These are phyloP conservation scores for Drosophila micromelanica DNA, from an alignment of 1,140 invertebrate species.

Conservation along the genomic window DNA sequence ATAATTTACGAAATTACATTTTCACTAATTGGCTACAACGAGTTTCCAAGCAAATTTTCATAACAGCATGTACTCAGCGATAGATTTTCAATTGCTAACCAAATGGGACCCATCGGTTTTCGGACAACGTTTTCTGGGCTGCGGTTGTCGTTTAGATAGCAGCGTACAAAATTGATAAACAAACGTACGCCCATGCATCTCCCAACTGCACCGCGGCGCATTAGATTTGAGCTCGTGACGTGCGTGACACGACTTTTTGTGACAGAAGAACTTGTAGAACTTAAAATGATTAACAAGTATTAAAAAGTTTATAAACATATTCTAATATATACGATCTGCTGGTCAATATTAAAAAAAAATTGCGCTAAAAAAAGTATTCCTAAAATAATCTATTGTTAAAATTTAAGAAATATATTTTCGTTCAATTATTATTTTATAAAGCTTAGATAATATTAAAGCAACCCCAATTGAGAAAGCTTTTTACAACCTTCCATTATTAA, in stretches of 20 bases:
- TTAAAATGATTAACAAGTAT: too few species aligned
- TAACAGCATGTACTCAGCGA: conserved; percentile 8
- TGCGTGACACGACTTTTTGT: not conserved
- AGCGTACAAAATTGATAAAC: conserved; percentile 71
- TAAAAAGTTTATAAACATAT: too few species aligned
- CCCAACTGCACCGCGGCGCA: not conserved
- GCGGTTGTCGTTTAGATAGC: conserved; percentile 31
- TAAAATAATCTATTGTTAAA: too few species aligned
- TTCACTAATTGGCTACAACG: conserved; percentile 38
- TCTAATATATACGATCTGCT: too few species aligned
- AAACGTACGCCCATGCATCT: conserved; percentile 38
- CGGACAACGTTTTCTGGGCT: conserved; percentile 42
- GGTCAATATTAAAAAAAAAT: too few species aligned
- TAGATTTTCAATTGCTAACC: conserved; percentile 35
- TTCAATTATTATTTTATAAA: too few species aligned
- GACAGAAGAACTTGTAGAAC: too few species aligned
- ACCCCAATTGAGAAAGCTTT: too few species aligned
- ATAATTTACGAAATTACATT: conserved; percentile 44
- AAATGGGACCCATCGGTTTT: conserved; percentile 38
- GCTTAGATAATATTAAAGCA: too few species aligned
- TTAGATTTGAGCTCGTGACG: not conserved
- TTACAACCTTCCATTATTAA: too few species aligned
- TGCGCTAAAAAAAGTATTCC: too few species aligned
- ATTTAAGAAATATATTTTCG: too few species aligned
- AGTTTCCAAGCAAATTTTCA: conserved; percentile 12